Percentiles rank a stretch among this genome's conserved stretches.
phyloP scores from a whole-genome alignment of 2,797 vertebrate genomes.

The Pelochelys cantorii region DNA sequence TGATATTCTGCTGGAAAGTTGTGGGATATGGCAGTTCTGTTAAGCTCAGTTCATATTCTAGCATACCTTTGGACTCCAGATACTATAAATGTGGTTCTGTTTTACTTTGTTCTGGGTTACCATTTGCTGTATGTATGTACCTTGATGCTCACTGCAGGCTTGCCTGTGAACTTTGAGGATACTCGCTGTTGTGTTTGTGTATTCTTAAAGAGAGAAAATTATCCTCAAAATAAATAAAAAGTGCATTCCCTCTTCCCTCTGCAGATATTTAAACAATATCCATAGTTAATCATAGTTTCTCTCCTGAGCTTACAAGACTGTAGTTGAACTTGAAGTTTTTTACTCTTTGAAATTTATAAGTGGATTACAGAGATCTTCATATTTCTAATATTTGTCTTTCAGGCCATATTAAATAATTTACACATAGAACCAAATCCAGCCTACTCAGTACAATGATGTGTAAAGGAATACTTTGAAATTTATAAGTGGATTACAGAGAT shows the following conservation, averaged over 20 bases:
- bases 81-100: background rate
- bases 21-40: background rate
- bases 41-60: background rate
- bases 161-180: conserved; percentile 27
- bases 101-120: conserved; percentile 47
- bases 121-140: conserved; percentile 16
- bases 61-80: conserved; percentile 10
- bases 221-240: conserved; percentile 26
- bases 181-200: background rate
- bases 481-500: conserved; percentile 37
- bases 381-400: conserved; percentile 62
- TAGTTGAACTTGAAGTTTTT: conserved; percentile 71
- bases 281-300: conserved; percentile 75
- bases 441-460: background rate
- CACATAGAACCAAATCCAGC: background rate
- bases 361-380: conserved; percentile 46
- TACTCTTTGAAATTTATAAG: conserved; percentile 60
- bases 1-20: conserved; percentile 26
- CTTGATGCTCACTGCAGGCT: conserved; percentile 25
- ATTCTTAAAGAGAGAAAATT: conserved; percentile 12
- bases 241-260: background rate
- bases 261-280: background rate
- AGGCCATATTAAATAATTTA: background rate
- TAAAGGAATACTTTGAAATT: conserved; percentile 49
- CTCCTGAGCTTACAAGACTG: conserved; percentile 57